Evolutionary conservation across 1,140 invertebrate species (phyloP), one percentile per base, ranked within the genome.

Genomic region (Chironomus tepperi): DNA sequence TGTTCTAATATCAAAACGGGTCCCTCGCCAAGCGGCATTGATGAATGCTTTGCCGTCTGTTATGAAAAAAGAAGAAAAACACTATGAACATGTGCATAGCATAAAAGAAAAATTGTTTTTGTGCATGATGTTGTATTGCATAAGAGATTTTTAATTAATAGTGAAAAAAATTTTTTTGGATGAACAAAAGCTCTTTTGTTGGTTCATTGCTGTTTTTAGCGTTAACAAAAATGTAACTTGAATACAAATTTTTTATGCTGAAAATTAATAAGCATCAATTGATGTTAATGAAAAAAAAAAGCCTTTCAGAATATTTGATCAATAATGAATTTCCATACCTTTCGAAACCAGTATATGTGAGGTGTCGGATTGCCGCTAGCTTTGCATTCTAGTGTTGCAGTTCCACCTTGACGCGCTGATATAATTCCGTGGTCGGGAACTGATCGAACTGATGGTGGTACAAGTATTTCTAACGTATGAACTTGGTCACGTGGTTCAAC

Each of bases 361-460:
- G 88, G 88, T 24, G 85, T 84, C 0, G 88, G 88, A 79, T 88
- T 88, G 3, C 88, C 88, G 1, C 84, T 82, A 0, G 86, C 85
- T 43, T 86, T 80, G 75, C 88, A 89, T 77, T 88, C 85, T 1
- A 89, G 79, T 7, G 86, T 86, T 0, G 87, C 84, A 6, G 84
- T 84, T 75, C 88, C 85, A 2, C 86, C 87, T 64, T 87, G 83
- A 3, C 86, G 77, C 2, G 85, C 86, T 0, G 85, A 84, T 0
- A 85, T 83, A 76, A 86, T 84, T 1, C 84, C 81, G 6, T 83
- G 85, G 74, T 85, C 83, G 0, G 86, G 85, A 7, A 83, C 81
- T 0, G 84, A 81, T 5, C 85, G 76, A 7, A 87, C 84, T 64
- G 83, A 84, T 0, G 86, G 85, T 15, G 86, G 86, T 15, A 87